Evolutionary conservation across 2,113 vertebrate genomes (phyloP).

Genomic region (Carassius gibelio): DNA sequence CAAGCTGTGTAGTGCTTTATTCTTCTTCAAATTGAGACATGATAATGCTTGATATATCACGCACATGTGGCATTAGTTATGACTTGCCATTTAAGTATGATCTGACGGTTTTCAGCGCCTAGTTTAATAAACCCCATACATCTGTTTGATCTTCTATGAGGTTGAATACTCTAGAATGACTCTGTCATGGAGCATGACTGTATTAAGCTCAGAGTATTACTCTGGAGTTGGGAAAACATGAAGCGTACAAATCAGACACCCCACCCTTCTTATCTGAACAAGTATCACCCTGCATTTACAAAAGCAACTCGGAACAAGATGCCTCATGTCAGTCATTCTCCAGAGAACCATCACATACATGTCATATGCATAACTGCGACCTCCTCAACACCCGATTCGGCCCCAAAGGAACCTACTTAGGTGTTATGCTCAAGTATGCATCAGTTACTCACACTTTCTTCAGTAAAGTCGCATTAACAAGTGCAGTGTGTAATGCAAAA

Average conservation of each 20-base stretch:
- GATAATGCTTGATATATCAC: background rate
- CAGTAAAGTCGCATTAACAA: background rate
- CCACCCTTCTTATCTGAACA: constrained; percentile 40
- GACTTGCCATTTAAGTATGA: constrained; percentile 14
- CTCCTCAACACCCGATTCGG: background rate
- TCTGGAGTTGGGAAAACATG: constrained; percentile 23
- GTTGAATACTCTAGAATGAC: background rate
- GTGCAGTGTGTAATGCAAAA: background rate
- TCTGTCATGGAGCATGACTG: constrained; percentile 24
- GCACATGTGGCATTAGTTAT: constrained; percentile 29
- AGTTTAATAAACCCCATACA: background rate
- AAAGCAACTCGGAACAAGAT: constrained; percentile 31
- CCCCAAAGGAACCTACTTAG: background rate
- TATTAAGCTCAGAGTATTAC: constrained; percentile 15
- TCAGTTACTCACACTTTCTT: background rate
- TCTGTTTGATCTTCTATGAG: constrained; percentile 28
- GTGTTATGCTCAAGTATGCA: background rate
- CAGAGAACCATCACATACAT: constrained; percentile 3
- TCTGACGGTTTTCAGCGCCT: constrained; percentile 29
- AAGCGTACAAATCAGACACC: constrained; percentile 32
- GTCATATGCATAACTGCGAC: no score
- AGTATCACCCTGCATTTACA: constrained; percentile 29
- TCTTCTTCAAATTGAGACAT: background rate
- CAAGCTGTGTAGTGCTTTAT: background rate
- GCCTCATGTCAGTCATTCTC: constrained; percentile 33